A percentile compares a stretch with the other conserved stretches of the same genome.
These are phyloP conservation scores for Uloborus plumipes DNA, from an alignment of 2,888 invertebrate species.

Conservation along the genomic window DNA sequence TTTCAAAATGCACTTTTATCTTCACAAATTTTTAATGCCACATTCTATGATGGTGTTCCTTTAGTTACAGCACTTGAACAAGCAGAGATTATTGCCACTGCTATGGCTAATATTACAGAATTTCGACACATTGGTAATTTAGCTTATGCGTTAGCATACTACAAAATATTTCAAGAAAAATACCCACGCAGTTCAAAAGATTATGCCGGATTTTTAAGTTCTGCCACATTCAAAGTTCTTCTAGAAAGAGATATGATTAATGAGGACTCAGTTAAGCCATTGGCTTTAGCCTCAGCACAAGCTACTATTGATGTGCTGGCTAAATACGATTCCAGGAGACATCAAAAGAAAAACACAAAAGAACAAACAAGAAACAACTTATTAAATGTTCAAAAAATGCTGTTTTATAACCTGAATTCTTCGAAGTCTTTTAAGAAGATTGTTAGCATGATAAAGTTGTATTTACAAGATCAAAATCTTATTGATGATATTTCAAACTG, in stretches of 20 bases:
- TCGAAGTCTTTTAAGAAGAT: slow-evolving; percentile 41
- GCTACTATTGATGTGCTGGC: background rate
- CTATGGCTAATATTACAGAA: slow-evolving; percentile 4
- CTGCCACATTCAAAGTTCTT: slow-evolving; percentile 6
- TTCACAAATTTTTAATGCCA: slow-evolving; percentile 28
- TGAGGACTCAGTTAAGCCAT: background rate
- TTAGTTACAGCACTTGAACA: slow-evolving; percentile 3
- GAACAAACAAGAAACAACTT: slow-evolving; percentile 13
- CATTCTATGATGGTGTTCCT: slow-evolving; percentile 11
- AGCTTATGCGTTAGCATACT: slow-evolving; percentile 33
- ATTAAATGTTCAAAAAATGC: slow-evolving; percentile 26
- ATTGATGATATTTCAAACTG: slow-evolving; percentile 16
- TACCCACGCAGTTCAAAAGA: background rate
- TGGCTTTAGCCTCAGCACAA: slow-evolving; percentile 7
- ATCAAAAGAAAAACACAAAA: too few relatives aligned
- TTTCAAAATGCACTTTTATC: slow-evolving; percentile 1
- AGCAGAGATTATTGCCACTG: slow-evolving; percentile 10
- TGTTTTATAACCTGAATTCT: slow-evolving; percentile 42
- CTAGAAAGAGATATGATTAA: background rate
- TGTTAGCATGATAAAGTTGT: slow-evolving; percentile 16
- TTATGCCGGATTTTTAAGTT: slow-evolving; percentile 18
- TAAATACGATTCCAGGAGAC: background rate
- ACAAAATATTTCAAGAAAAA: slow-evolving; percentile 11
- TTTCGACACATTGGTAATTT: background rate
- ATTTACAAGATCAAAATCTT: background rate